Conservation (phyloP, 2,113 vertebrate genomes). For the Pelobates fuscus region DNA sequence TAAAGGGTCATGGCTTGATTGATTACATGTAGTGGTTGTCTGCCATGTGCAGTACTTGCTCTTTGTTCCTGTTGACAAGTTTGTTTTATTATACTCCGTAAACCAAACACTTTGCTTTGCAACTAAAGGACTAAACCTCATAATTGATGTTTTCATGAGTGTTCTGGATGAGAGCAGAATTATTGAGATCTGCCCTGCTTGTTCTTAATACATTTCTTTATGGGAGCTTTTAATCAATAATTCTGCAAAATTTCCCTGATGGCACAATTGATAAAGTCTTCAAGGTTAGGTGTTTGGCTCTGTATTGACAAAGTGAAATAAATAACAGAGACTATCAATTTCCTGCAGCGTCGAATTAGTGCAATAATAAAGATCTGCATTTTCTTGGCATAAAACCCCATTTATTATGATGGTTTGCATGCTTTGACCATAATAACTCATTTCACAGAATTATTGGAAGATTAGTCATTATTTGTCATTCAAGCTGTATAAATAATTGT, state of each 20-base stretch:
- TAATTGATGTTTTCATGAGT: not conserved
- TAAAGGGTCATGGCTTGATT: no score
- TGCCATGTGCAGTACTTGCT: no score
- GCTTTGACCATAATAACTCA: constrained; percentile 20
- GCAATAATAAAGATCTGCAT: constrained; percentile 20
- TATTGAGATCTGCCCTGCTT: constrained; percentile 1
- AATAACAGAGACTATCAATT: constrained; percentile 32
- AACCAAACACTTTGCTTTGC: not conserved
- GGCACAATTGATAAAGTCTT: constrained; percentile 39
- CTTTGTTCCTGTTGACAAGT: no score
- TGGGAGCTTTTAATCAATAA: constrained; percentile 31
- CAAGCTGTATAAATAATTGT: constrained; percentile 43
- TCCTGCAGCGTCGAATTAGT: constrained; percentile 30
- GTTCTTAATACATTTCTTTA: constrained; percentile 27
- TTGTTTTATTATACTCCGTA: not conserved
- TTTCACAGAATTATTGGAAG: constrained; percentile 34
- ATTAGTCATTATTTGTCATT: constrained; percentile 41
- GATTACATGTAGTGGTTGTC: no score
- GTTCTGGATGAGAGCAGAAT: not conserved
- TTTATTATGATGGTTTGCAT: constrained; percentile 26
- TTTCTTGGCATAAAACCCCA: constrained; percentile 8
- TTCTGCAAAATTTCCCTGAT: constrained; percentile 32
- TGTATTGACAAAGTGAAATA: constrained; percentile 36
- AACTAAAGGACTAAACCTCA: not conserved
- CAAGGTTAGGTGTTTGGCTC: constrained; percentile 35